Evolutionary conservation across 2,888 invertebrate species (phyloP).

Genomic region (Mayetiola destructor): DNA sequence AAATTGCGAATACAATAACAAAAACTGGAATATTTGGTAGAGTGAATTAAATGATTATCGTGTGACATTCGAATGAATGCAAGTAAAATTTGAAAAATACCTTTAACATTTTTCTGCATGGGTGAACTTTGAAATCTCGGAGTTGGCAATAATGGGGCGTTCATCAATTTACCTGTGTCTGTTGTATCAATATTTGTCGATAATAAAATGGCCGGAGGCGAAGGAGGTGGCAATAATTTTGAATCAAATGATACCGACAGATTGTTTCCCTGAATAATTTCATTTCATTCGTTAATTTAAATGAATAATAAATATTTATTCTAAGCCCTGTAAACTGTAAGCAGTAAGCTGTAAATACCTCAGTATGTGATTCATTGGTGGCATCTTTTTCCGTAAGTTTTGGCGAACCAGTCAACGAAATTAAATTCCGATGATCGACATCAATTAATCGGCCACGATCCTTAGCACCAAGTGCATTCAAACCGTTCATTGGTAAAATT

Average conservation of each 20-base stretch:
- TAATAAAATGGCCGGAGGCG: neutral
- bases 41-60: too few species aligned
- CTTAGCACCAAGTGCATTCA: neutral
- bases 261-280: neutral
- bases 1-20: too few species aligned
- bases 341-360: neutral
- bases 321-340: neutral
- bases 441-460: constrained; percentile 39
- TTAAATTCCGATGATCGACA: constrained; percentile 71
- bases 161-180: constrained; percentile 12
- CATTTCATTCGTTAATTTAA: neutral
- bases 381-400: constrained; percentile 1
- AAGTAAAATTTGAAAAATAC: neutral
- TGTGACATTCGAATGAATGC: too few species aligned
- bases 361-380: neutral
- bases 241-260: neutral
- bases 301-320: neutral
- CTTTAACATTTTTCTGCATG: neutral
- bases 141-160: constrained; percentile 1
- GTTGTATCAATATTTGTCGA: neutral
- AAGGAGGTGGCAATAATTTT: neutral
- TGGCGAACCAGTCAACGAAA: constrained; percentile 64
- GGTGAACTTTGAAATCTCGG: constrained; percentile 9
- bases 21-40: too few species aligned
- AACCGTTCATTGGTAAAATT: constrained; percentile 24